Evolutionary conservation across 2,113 vertebrate genomes (phyloP), one percentile per base, ranked within the genome.

Genomic region (Lepisosteus osseus): DNA sequence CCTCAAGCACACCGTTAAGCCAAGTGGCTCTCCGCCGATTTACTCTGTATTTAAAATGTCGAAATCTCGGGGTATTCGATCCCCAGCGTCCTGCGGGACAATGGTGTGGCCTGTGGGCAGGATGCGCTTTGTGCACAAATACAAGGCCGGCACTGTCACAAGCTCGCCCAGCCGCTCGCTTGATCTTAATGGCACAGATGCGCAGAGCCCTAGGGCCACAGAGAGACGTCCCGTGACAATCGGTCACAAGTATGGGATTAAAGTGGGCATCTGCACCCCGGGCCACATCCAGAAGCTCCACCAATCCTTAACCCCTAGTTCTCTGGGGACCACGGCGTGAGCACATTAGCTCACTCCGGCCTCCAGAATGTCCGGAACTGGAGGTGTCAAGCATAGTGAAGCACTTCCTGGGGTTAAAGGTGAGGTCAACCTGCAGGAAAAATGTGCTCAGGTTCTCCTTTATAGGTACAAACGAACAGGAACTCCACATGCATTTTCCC

Each of bases 171-270:
- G 6, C 42, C 45, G 42, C 7, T 8, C 6, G 15, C 66, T 54
- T 47, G 29, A 29, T 54, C 12, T 54, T 54, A 40, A 67, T 29
- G 66, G 15, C 45, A 67, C 66, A 67, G 66, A 54, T 54, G 64
- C 45, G 11, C 47, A 8, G 47, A 17, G 45, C n/a, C 45, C 66
- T 12, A 3, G 3, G 45, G 15, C 42, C 8, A 6, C 7, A 6
- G 64, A 66, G 42, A 54, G 43, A 7, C 47, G 14, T 67, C 66
- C 29, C 66, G 15, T 54, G 47, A 54, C 47, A 9, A 7, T 67
- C 45, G 8, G n/a, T 67, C 66, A 54, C 4, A 15, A 14, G 47
- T 45, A 54, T 54, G 15, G 54, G n/a, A n/a, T 40, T 66, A 66
- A 66, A 47, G 5, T 3, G 15, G 3, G 45, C 45, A 44, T 45